Base-by-base conservation (phyloP, 2,113 vertebrate genomes). In the Spea bombifrons region DNA sequence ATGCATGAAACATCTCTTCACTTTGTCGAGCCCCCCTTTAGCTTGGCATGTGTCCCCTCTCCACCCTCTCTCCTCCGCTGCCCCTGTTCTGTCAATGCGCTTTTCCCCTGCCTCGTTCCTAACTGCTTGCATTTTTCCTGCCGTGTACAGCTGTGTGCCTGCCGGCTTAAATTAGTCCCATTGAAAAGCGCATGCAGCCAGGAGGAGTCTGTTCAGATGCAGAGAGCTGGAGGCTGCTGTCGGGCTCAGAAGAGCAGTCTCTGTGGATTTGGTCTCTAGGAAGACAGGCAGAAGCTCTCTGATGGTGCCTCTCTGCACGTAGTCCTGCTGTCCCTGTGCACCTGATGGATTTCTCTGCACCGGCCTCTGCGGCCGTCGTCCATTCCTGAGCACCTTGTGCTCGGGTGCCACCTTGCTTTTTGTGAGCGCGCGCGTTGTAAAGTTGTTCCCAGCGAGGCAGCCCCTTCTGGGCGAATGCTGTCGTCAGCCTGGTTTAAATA, bases 261-360 rank as follows among this genome's bases (percentile, higher is more conserved):
- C 77, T 0, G 70, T 66, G 77, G 77, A 73, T 73, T 79, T 79
- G 77, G 77, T 79, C 77, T 73, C 77, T 73, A 50, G 77, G 70
- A 73, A 57, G 67, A 72, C 46, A 66, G 76, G 59, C 76, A 64
- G 57, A 71, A 30, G 45, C 75, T 64, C 8, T 47, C 45, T 46
- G 71, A 63, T 55, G 12, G 53, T 17, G 5, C 46, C 44, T 4
- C 3, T 5, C 16, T 30, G 63, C 13, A 9, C 63, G 17, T 5
- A 5, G 4, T 8, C 57, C 13, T 59, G 57, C 57, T 15, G 57
- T 5, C 57, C 13, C 4, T 59, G 57, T 59, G 57, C 13, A 59
- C 57, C 61, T n/a, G n/a, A n/a, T n/a, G n/a, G n/a, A n/a, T n/a
- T n/a, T n/a, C n/a, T n/a, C n/a, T n/a, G n/a, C n/a, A n/a, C n/a